Base-by-base conservation (phyloP, 2,113 vertebrate genomes). In the Uria aalge region DNA sequence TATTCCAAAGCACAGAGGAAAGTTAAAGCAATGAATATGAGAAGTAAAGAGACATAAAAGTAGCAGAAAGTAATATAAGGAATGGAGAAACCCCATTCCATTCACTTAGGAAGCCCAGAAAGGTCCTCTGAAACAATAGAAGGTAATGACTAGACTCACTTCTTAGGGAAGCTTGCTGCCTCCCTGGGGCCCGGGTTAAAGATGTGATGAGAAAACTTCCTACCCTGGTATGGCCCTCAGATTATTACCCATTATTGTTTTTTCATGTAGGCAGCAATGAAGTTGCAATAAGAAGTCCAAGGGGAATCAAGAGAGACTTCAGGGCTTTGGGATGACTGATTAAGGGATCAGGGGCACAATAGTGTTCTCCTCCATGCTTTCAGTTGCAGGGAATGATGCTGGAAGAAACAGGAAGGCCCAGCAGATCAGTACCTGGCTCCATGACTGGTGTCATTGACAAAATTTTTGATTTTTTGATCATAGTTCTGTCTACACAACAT, bases 401-500 rank as follows among this genome's bases (percentile, higher is more conserved):
- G 11, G 41, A 64, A 79, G 16, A 62, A 80, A 83, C 16, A 71
- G 4, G 8, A 47, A 56, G 18, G 56, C 5, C 4, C 29, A 34
- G 7, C 10, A 50, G 9, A 64, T 29, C 15, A 45, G 36, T 55
- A 68, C 4, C 12, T 77, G 15, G 7, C 32, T 74, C 48, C 1
- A 3, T 24, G n/a, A n/a, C 23, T 27, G 16, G 5, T 18, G 38
- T 43, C 19, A 38, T 5, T 2, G 3, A 23, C 6, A 76, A 59
- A 34, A 47, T 52, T 26, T 60, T 22, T 9, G 10, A 5, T 0
- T 9, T 91, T 78, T 60, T 72, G 6, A 38, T 62, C 29, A 41
- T 12, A 4, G 4, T 1, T 34, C 4, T 24, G 17, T 19, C 29
- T 32, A 40, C 24, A 45, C 2, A 2, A 6, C 23, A 47, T 5